Percentiles rank a stretch among this genome's conserved stretches.
These are phyloP conservation scores for Ophion ventricosus DNA, from an alignment of 2,888 invertebrate species.

Conservation along the genomic window DNA sequence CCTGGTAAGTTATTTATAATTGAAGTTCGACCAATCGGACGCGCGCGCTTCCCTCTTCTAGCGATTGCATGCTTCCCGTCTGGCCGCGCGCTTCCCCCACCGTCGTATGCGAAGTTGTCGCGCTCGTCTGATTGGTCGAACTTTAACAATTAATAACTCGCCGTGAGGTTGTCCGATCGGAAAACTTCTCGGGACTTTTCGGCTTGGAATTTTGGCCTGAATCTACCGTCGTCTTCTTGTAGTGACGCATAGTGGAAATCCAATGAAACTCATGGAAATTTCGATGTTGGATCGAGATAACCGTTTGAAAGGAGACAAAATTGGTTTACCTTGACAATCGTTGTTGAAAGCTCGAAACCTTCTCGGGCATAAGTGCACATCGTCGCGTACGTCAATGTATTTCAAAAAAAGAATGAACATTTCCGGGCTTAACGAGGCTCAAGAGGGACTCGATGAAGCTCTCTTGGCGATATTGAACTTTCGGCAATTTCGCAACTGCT, in stretches of 20 bases:
- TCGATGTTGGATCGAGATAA: neutral
- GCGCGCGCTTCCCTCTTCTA: neutral
- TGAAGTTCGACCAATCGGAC: neutral
- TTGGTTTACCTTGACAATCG: neutral
- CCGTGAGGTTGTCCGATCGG: neutral
- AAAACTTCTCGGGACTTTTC: neutral
- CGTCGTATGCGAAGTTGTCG: neutral
- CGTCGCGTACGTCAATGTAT: neutral
- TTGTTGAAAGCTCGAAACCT: neutral
- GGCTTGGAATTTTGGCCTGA: neutral
- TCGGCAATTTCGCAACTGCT: slow-evolving; percentile 41
- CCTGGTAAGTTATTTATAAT: neutral
- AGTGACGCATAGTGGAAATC: neutral
- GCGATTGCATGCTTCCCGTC: too few relatives aligned
- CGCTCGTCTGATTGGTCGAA: neutral
- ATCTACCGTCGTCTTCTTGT: neutral
- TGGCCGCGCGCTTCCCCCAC: neutral
- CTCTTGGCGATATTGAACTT: slow-evolving; percentile 29
- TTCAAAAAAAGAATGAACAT: neutral
- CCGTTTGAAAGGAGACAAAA: neutral
- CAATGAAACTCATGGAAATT: neutral
- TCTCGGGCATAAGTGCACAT: neutral
- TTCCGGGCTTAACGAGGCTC: neutral
- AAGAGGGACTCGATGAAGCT: neutral
- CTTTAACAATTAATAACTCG: neutral